Base-by-base conservation (phyloP, 2,113 vertebrate genomes). In the Grantiella picta region DNA sequence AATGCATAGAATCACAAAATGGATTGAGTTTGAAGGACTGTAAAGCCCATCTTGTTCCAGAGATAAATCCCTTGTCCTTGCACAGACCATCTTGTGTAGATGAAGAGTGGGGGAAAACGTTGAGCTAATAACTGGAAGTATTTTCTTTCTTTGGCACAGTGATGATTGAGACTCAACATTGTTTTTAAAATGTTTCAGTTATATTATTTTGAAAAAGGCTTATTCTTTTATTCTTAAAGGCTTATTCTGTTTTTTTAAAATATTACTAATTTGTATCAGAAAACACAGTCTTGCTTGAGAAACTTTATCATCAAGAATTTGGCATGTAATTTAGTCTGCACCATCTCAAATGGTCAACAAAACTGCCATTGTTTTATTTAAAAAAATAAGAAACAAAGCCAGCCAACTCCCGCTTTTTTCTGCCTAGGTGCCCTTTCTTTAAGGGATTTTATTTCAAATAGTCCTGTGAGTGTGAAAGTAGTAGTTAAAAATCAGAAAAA, bases 31-130 rank as follows among this genome's bases (percentile, higher is more conserved):
- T 21, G 29, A 61, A 54, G 25, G 12, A 69, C 18, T 2, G 19
- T 69, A 27, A 4, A 69, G 47, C 5, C 47, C 7, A 40, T 35
- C 40, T 66, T n/a, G 11, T 53, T 47, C 40, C 8, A 70, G 66
- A 75, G 61, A 66, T 38, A 59, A 82, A 76, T 83, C 59, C 38
- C 24, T 27, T 64, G n/a, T 81, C 72, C 64, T 88, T 6, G 2
- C 29, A 69, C 29, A n/a, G 59, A n/a, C 28, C 6, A 17, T 77
- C 35, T 50, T 49, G 5, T 59, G 10, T 64, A 53, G 27, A 31
- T 73, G 40, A 50, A 49, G 16, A 3, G 17, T 0, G 3, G 17
- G 17, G 15, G 10, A 2, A 2, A 16, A 20, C 10, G 1, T 47
- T 61, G 18, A 75, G 15, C 24, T 70, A 47, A 54, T 50, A 86